Percentiles rank a stretch among this genome's conserved stretches.
Evolutionary conservation across 2,797 vertebrate species (phyloP).

Genomic region (Glyptemys insculpta): DNA sequence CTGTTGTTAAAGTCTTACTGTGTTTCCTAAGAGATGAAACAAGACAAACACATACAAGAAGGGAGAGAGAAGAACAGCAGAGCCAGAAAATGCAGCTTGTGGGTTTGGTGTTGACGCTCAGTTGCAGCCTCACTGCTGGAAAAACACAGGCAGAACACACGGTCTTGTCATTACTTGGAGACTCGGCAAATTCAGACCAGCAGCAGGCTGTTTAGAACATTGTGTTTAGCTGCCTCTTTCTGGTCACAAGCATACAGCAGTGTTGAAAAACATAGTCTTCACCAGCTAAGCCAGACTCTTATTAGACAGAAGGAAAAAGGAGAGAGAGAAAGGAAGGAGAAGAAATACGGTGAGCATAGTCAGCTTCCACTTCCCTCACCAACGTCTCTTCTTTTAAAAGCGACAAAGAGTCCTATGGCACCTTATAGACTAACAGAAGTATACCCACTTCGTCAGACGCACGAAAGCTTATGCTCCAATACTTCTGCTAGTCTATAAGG

Average conservation of each 20-base stretch:
- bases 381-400: no score
- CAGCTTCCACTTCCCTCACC: no score
- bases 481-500: no score
- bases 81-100: neutral
- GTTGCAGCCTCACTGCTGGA: neutral
- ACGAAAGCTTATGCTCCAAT: no score
- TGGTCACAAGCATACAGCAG: no score
- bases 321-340: neutral
- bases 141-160: neutral
- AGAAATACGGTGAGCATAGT: neutral
- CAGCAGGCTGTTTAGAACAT: no score
- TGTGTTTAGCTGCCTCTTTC: neutral
- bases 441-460: no score
- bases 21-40: neutral
- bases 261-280: neutral
- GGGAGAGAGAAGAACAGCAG: neutral
- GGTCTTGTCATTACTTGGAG: neutral
- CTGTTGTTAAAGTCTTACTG: neutral
- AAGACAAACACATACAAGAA: neutral
- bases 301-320: neutral
- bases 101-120: neutral
- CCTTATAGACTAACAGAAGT: no score
- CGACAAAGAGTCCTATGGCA: no score
- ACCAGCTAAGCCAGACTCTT: neutral
- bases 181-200: no score